These are phyloP conservation scores for Cyrtorhinus lividipennis DNA, from an alignment of 1,140 invertebrate species.

Conservation along the genomic window DNA sequence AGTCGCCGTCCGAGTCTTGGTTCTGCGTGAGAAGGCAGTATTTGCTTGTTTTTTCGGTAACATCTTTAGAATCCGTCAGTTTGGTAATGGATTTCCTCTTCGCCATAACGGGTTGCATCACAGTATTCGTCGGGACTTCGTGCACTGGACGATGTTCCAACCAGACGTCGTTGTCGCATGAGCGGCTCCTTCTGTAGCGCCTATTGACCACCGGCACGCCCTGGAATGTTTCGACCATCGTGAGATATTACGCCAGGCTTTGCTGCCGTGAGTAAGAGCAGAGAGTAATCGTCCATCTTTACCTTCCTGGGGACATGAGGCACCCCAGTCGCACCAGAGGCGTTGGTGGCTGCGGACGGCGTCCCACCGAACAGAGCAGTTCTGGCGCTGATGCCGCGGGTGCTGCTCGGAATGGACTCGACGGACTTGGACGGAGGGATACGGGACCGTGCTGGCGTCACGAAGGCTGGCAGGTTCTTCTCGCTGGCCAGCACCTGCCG, in stretches of 20 bases:
- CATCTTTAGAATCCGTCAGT: conserved; percentile 51
- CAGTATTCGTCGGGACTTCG: conserved; percentile 59
- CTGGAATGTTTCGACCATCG: too few relatives aligned
- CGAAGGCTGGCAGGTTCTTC: neutral
- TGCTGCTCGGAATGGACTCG: neutral
- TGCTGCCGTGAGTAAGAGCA: neutral
- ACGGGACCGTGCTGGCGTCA: neutral
- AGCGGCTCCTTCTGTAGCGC: conserved; percentile 60
- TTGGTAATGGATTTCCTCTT: conserved; percentile 72
- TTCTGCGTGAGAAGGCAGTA: conserved; percentile 87
- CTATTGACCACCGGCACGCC: conserved; percentile 46
- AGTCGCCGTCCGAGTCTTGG: conserved; percentile 74
- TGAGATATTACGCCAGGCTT: neutral
- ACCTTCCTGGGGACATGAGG: neutral
- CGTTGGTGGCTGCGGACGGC: neutral
- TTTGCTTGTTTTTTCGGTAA: conserved; percentile 61
- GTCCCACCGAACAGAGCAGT: neutral
- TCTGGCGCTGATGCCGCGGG: neutral
- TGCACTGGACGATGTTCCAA: conserved; percentile 73
- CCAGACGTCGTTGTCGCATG: conserved; percentile 62
- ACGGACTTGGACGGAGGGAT: neutral
- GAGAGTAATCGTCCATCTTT: too few relatives aligned
- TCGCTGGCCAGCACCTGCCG: conserved; percentile 14
- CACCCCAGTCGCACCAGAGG: too few relatives aligned
- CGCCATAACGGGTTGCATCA: conserved; percentile 70